Evolutionary conservation across 2,113 vertebrate species (phyloP), one percentile per base, ranked within the genome.

Genomic region (zebrafish (Danio rerio)): DNA sequence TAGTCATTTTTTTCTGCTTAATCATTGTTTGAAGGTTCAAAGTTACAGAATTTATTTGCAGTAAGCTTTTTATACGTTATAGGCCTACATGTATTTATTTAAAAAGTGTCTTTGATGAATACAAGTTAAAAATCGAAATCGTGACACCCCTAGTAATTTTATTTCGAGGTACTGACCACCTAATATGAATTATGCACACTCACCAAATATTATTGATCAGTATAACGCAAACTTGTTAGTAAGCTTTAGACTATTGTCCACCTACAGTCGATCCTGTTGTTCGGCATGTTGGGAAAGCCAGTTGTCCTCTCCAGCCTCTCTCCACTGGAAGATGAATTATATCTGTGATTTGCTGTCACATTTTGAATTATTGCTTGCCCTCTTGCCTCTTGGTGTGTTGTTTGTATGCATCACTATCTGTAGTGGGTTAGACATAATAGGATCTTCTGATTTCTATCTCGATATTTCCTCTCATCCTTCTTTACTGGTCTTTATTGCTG

Each of bases 401-500:
- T 63, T 78, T 78, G 20, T 61, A 78, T 66, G 76, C 59, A 65
- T 78, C 76, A 42, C 76, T 78, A 53, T 78, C 62, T 78, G 16
- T 42, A 78, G 61, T 78, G 76, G 62, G 49, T 42, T 42, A 52
- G 75, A 78, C 21, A 55, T 78, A 78, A 55, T 65, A 55, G 62
- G 21, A 66, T 78, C 61, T 66, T 65, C 43, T 69, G 73, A 70
- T 78, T 56, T 50, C 81, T 40, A 70, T 78, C 66, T 83, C 12
- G 16, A 68, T 77, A 78, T 70, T 78, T 68, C 21, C 20, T 16
- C 47, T 31, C 18, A 58, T 78, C 43, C 43, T 49, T 70, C 62
- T 69, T 40, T 47, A 69, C 45, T 49, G 53, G 52, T n/a, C 65
- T 50, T 58, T 78, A 68, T 78, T 83, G 63, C 52, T 40, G 62